phyloP scores from a whole-genome alignment of 1,140 invertebrate genomes.

The Zaprionus africanus region DNA sequence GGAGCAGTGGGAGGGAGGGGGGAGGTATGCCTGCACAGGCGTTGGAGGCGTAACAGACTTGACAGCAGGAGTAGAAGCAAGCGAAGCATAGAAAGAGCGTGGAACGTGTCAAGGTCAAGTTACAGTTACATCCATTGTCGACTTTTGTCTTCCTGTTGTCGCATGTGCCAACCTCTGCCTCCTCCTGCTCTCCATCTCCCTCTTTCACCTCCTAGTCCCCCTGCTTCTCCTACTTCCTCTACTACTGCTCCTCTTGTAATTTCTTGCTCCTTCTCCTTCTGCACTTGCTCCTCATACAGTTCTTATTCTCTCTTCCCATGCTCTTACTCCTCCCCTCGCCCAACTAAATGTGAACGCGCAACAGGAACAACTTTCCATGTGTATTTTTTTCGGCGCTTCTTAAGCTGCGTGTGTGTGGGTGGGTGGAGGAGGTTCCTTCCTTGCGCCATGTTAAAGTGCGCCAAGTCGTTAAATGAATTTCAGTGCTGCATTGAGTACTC shows the following conservation, averaged over 20 bases:
- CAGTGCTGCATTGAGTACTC: conserved; percentile 68
- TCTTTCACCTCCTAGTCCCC: too few species aligned
- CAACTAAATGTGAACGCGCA: conserved; percentile 44
- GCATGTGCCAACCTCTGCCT: not conserved
- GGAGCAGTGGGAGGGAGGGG: not conserved
- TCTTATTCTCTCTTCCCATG: not conserved
- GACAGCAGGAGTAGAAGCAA: not conserved
- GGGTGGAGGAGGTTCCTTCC: conserved; percentile 1
- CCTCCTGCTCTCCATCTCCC: not conserved
- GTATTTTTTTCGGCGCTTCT: conserved; percentile 17
- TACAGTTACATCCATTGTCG: conserved; percentile 67
- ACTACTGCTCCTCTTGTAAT: too few species aligned
- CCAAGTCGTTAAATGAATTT: conserved; percentile 82
- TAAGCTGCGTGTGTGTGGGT: conserved; percentile 16
- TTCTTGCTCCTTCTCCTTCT: not conserved
- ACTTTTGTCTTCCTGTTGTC: conserved; percentile 47
- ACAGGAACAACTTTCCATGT: conserved; percentile 57
- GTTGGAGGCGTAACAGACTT: not conserved
- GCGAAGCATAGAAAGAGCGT: conserved; percentile 19
- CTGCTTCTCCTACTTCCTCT: not conserved
- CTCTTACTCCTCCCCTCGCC: too few species aligned
- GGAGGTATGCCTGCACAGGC: not conserved
- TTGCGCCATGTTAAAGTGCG: conserved; percentile 68
- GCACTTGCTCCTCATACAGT: not conserved
- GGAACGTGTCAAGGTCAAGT: conserved; percentile 80